Conservation (phyloP, 2,113 vertebrate genomes). For the Petroica traversi region DNA sequence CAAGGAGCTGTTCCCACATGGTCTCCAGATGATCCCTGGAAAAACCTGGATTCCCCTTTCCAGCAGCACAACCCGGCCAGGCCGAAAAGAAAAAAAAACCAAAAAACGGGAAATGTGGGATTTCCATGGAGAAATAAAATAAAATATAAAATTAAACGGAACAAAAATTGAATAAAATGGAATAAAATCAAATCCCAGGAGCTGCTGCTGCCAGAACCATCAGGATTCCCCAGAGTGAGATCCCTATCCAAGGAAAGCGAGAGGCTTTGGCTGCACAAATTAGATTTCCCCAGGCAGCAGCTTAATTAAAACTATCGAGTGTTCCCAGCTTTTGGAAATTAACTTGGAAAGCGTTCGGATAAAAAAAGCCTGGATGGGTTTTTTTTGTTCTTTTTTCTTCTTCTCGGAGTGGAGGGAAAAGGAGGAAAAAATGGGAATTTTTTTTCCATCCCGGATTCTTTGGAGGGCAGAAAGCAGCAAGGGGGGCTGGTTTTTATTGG, state of each 20-base stretch:
- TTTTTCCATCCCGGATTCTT: neutral
- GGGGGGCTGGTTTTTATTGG: rapidly evolving
- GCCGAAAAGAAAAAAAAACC: too few relatives aligned
- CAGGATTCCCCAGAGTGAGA: slow-evolving; percentile 30
- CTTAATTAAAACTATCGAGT: slow-evolving; percentile 82
- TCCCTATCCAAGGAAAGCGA: slow-evolving; percentile 61
- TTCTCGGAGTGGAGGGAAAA: neutral
- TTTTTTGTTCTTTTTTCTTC: neutral
- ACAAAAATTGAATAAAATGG: neutral
- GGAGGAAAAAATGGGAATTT: neutral
- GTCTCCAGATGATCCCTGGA: neutral
- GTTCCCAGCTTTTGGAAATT: slow-evolving; percentile 77
- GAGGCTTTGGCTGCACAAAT: slow-evolving; percentile 59
- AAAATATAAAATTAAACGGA: neutral
- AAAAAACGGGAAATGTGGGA: rapidly evolving
- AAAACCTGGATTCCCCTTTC: neutral
- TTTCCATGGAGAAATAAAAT: neutral
- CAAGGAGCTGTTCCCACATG: rapidly evolving
- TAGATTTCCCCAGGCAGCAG: slow-evolving; percentile 75
- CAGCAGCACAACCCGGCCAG: neutral
- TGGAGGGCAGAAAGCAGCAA: neutral
- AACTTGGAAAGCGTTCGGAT: slow-evolving; percentile 73
- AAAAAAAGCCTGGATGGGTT: neutral
- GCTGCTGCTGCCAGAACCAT: slow-evolving; percentile 6
- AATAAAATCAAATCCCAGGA: neutral